A percentile compares a stretch with the other conserved stretches of the same genome.
phyloP scores from a whole-genome alignment of 2,113 vertebrate genomes.

The Psittacus erithacus region DNA sequence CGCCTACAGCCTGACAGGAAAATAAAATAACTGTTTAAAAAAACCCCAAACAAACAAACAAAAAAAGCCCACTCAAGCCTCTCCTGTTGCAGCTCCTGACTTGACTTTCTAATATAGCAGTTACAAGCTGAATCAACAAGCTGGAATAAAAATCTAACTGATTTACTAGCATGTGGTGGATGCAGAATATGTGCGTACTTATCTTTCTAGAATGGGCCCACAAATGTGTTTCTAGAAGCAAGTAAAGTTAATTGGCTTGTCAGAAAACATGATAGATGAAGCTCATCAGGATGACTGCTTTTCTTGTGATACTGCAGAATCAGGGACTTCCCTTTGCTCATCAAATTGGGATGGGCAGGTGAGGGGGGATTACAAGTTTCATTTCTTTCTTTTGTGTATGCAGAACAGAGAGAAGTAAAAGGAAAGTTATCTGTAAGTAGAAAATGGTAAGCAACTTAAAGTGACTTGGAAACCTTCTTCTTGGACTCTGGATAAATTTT shows the following conservation, averaged over 20 bases:
- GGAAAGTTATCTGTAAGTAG: not conserved
- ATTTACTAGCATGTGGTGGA: not conserved
- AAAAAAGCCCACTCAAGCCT: not conserved
- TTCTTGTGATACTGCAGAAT: not conserved
- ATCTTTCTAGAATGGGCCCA: not conserved
- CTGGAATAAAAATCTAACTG: not conserved
- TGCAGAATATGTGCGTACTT: fast-evolving
- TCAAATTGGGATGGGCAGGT: not conserved
- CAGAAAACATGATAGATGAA: not conserved
- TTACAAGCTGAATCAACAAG: not conserved
- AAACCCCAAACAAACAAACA: not conserved
- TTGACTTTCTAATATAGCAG: not conserved
- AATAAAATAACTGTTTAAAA: not conserved
- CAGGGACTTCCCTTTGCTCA: not conserved
- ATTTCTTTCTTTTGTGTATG: not conserved
- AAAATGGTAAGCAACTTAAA: not conserved
- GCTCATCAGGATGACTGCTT: not conserved
- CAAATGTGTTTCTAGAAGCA: not conserved
- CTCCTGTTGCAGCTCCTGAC: not conserved
- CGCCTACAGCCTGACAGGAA: not conserved
- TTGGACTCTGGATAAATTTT: not conserved
- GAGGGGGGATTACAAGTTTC: not conserved
- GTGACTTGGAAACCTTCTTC: fast-evolving
- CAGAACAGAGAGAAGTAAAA: not conserved
- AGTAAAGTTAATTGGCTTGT: not conserved